Evolutionary conservation across 2,113 vertebrate species (phyloP).

Genomic region (Lynx canadensis): DNA sequence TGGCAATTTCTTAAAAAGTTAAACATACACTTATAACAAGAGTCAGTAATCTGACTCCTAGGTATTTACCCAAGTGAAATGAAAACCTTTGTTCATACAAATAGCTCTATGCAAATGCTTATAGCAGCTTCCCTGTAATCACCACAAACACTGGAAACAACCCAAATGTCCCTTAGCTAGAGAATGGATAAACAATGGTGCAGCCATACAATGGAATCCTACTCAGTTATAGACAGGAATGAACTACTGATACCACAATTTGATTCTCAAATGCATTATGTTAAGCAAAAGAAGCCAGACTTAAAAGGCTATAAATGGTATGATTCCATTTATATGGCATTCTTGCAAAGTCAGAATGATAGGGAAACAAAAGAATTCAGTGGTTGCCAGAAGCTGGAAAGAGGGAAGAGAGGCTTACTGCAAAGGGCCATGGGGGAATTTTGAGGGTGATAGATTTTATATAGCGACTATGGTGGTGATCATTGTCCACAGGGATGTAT

Average conservation of each 20-base stretch:
- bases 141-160: conserved; percentile 8
- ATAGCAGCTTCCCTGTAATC: neutral
- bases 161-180: neutral
- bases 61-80: conserved; percentile 40
- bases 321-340: neutral
- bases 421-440: neutral
- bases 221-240: neutral
- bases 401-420: neutral
- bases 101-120: conserved; percentile 23
- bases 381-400: neutral
- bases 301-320: neutral
- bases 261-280: neutral
- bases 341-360: neutral
- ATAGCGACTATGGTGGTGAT: neutral
- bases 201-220: neutral
- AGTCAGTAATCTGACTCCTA: conserved; percentile 21
- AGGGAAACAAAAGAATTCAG: neutral
- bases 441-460: neutral
- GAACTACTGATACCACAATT: neutral
- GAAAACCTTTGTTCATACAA: conserved; percentile 17
- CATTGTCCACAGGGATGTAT: too few relatives aligned
- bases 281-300: neutral
- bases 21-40: neutral
- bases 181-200: neutral
- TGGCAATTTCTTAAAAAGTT: conserved; percentile 35